These are phyloP conservation scores for Endomychus coccineus DNA, from an alignment of 2,888 invertebrate species.

Conservation along the genomic window DNA sequence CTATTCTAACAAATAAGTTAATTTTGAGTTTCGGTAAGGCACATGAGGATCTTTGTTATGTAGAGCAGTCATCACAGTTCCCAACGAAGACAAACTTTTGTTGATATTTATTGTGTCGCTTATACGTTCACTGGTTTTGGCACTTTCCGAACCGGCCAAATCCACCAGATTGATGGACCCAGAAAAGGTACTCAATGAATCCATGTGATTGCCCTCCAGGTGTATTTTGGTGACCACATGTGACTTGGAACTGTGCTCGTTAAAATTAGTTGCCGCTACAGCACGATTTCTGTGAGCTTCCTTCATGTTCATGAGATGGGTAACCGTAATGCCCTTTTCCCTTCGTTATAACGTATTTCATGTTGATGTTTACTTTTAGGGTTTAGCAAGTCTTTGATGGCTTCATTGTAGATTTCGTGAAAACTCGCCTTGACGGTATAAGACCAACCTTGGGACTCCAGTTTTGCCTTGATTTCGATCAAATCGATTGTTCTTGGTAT, in stretches of 20 bases:
- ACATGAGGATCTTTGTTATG: conserved; percentile 77
- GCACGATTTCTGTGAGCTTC: conserved; percentile 75
- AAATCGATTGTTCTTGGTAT: conserved; percentile 77
- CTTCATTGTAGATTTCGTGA: conserved; percentile 66
- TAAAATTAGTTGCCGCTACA: conserved; percentile 54
- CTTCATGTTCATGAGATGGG: conserved; percentile 56
- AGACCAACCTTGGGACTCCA: conserved; percentile 70
- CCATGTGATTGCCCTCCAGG: conserved; percentile 57
- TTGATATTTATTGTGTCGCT: conserved; percentile 83
- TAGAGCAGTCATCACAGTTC: conserved; percentile 75
- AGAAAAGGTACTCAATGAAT: conserved; percentile 54
- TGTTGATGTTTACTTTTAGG: conserved; percentile 42
- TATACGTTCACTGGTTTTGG: conserved; percentile 52
- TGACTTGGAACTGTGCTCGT: conserved; percentile 49
- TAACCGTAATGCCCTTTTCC: conserved; percentile 51
- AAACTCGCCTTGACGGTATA: conserved; percentile 57
- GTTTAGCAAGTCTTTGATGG: conserved; percentile 45
- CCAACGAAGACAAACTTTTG: conserved; percentile 69
- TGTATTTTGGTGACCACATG: conserved; percentile 53
- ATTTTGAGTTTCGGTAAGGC: conserved; percentile 83
- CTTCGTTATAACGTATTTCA: conserved; percentile 51
- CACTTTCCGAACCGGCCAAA: conserved; percentile 81
- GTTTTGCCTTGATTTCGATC: conserved; percentile 60
- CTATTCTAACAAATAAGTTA: conserved; percentile 83
- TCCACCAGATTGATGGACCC: conserved; percentile 78